Evolutionary conservation across 2,797 vertebrate species (phyloP), one percentile per base, ranked within the genome.

Genomic region (Pampus argenteus): DNA sequence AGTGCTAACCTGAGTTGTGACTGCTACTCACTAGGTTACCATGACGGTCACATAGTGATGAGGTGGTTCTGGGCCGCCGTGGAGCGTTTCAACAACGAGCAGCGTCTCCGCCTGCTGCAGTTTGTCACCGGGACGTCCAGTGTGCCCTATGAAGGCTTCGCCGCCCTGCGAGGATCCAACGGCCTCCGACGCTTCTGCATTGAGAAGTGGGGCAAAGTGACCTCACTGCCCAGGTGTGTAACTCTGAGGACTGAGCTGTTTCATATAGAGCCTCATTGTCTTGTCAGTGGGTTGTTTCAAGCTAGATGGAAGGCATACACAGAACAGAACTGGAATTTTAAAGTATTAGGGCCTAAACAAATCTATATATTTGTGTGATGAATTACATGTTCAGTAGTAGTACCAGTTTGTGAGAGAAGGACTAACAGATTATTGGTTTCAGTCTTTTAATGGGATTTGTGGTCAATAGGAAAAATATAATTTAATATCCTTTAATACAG

Each of bases 191-290:
- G 96, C 40, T 99, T 99, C 94, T 99, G 98, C 89, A 99, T 99
- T 66, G 97, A 99, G 90, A 99, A 99, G 81, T 99, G 97, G 98
- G 98, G 98, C 31, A 99, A 98, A 89, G 95, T 98, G 82, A 98
- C 97, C 0, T 97, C 98, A 20, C 94, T 99, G 49, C 98, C 98
- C 86, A 97, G 97, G 98, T 99, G 95, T 20, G 15, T 18, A 0
- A 18, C 1, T 6, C 23, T 42, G n/a, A 44, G 0, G n/a, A 18
- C 40, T 44, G 40, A 44, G 17, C 13, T 6, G 20, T 36, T 52
- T 34, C 6, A 15, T 20, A 3, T 13, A 10, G 18, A 44, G 15
- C 29, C 5, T 54, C 8, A 15, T 51, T 10, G 17, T 10, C 3
- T 5, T 29, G 17, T 31, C 29, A 31, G 29, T 31, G 9, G 29